Evolutionary conservation across 2,113 vertebrate genomes (phyloP).

Genomic region (Mirounga angustirostris): DNA sequence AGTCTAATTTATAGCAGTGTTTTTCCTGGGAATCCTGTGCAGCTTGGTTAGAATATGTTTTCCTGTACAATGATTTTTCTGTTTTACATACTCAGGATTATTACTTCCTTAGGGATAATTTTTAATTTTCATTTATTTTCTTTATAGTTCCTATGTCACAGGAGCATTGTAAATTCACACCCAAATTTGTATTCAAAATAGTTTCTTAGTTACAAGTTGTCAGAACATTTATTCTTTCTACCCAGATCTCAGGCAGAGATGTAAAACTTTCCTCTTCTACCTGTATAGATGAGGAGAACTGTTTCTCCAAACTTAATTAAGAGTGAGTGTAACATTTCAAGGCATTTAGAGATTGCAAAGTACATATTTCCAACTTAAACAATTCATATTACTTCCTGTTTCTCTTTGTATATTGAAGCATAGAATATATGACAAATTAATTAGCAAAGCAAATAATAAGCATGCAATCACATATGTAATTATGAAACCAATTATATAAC

Average conservation of each 20-base stretch:
- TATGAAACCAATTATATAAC: not conserved
- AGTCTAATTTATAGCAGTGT: not conserved
- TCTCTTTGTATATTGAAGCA: not conserved
- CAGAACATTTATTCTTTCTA: not conserved
- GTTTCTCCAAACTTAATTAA: not conserved
- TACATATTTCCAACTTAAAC: not conserved
- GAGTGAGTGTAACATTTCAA: not conserved
- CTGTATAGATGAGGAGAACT: not conserved
- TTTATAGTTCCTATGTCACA: not conserved
- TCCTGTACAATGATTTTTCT: not conserved
- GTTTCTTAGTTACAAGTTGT: not conserved
- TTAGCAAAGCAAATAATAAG: not conserved
- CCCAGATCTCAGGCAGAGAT: not conserved
- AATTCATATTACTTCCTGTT: not conserved
- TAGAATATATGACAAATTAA: not conserved
- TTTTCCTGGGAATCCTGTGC: not conserved
- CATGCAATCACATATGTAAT: not conserved
- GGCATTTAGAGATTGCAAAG: not conserved
- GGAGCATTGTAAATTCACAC: not conserved
- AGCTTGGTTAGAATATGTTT: not conserved
- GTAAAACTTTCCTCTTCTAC: not conserved
- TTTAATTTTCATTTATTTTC: not conserved
- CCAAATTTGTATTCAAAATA: not conserved
- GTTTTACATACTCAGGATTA: not conserved
- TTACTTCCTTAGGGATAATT: not conserved